phyloP scores from a whole-genome alignment of 2,888 invertebrate genomes.

The Athalia rosae region DNA sequence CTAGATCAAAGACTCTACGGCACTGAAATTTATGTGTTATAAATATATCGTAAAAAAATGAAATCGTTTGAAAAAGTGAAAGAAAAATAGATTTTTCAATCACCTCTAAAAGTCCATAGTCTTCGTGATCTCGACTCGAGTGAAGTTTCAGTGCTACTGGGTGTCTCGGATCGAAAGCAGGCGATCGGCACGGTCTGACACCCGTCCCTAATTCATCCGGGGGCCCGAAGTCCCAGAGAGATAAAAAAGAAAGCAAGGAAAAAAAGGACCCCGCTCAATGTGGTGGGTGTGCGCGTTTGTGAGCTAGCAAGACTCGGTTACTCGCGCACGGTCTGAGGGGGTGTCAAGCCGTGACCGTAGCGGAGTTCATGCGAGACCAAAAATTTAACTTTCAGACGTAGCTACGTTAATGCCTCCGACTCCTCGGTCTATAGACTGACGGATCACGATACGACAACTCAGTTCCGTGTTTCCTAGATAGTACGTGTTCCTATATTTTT shows the following conservation, averaged over 20 bases:
- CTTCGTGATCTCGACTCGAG: neutral
- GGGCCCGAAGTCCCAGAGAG: slow-evolving; percentile 42
- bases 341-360: slow-evolving; percentile 54
- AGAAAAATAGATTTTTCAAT: neutral
- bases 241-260: slow-evolving; percentile 12
- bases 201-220: slow-evolving; percentile 61
- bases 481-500: slow-evolving; percentile 25
- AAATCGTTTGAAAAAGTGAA: neutral
- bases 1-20: slow-evolving; percentile 4
- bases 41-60: too few relatives aligned
- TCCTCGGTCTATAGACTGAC: slow-evolving; percentile 12
- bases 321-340: slow-evolving; percentile 47
- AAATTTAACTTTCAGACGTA: slow-evolving; percentile 48
- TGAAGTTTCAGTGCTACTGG: slow-evolving; percentile 24
- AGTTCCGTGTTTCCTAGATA: slow-evolving; percentile 7
- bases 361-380: slow-evolving; percentile 51
- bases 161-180: slow-evolving; percentile 52
- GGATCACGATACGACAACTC: slow-evolving; percentile 16
- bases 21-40: too few relatives aligned
- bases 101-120: neutral
- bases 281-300: slow-evolving; percentile 29
- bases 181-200: slow-evolving; percentile 59
- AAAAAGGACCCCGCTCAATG: slow-evolving; percentile 4
- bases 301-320: slow-evolving; percentile 29
- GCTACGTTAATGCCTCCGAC: slow-evolving; percentile 32